These are phyloP conservation scores for Aspiorhynchus laticeps DNA, from an alignment of 2,113 vertebrate species.

Conservation along the genomic window DNA sequence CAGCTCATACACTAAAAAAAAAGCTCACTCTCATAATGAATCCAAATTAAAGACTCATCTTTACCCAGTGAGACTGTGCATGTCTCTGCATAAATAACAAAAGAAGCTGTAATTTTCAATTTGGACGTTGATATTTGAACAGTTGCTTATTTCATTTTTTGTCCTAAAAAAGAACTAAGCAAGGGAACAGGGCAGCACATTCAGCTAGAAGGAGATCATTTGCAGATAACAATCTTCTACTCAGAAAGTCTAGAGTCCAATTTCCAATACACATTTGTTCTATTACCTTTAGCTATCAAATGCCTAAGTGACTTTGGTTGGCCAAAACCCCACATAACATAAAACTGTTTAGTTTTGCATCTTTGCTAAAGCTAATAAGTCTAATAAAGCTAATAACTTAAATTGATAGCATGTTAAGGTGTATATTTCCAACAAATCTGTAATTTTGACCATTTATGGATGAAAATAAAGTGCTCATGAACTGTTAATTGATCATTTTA, in stretches of 20 bases:
- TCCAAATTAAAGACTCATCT: constrained; percentile 1
- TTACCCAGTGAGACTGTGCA: not conserved
- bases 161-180: not conserved
- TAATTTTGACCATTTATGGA: not conserved
- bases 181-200: not conserved
- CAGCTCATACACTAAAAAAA: not conserved
- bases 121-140: not conserved
- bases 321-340: not conserved
- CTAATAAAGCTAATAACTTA: not conserved
- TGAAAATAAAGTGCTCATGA: not conserved
- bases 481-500: not conserved
- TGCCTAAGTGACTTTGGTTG: not conserved
- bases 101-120: not conserved
- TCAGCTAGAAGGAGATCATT: not conserved
- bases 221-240: not conserved
- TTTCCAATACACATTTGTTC: not conserved
- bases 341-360: not conserved
- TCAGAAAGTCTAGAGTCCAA: not conserved
- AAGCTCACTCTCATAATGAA: not conserved
- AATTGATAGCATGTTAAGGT: not conserved
- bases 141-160: not conserved
- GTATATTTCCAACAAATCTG: not conserved
- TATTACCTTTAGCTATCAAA: not conserved
- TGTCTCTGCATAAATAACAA: constrained; percentile 3
- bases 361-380: not conserved